A percentile compares a stretch with the other conserved stretches of the same genome.
Conservation (phyloP, 2,797 vertebrate species). For the Tenualosa thibaudeaui region DNA sequence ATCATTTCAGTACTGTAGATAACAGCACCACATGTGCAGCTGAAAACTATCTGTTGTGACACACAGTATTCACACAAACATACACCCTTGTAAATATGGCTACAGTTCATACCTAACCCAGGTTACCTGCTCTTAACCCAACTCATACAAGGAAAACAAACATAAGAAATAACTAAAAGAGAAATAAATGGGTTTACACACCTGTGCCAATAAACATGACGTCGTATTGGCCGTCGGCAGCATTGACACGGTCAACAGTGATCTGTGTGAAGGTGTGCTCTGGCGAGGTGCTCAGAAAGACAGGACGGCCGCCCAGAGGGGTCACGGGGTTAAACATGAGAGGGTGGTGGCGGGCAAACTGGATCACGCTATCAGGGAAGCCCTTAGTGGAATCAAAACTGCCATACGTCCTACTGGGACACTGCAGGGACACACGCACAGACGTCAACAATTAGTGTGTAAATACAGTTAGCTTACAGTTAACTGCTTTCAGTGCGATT, state of each 20-base stretch:
- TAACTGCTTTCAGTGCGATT: too few relatives aligned
- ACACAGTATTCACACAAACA: not conserved
- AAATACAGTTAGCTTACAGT: not conserved
- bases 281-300: conserved; percentile 85
- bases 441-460: not conserved
- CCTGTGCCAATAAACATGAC: conserved; percentile 96
- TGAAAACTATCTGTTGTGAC: not conserved
- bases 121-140: too few relatives aligned
- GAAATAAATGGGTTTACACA: conserved; percentile 38
- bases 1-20: not conserved
- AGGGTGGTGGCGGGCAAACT: conserved; percentile 95
- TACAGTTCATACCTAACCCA: too few relatives aligned
- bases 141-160: not conserved
- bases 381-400: conserved; percentile 97
- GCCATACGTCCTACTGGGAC: conserved; percentile 96
- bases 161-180: too few relatives aligned
- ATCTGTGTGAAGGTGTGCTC: conserved; percentile 92
- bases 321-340: conserved; percentile 93
- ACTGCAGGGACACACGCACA: conserved; percentile 67
- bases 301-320: conserved; percentile 81
- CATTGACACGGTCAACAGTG: conserved; percentile 83
- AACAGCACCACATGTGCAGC: not conserved
- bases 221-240: conserved; percentile 73
- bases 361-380: conserved; percentile 95
- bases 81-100: not conserved